phyloP scores from a whole-genome alignment of 1,140 invertebrate species.

The Microplitis mediator region DNA sequence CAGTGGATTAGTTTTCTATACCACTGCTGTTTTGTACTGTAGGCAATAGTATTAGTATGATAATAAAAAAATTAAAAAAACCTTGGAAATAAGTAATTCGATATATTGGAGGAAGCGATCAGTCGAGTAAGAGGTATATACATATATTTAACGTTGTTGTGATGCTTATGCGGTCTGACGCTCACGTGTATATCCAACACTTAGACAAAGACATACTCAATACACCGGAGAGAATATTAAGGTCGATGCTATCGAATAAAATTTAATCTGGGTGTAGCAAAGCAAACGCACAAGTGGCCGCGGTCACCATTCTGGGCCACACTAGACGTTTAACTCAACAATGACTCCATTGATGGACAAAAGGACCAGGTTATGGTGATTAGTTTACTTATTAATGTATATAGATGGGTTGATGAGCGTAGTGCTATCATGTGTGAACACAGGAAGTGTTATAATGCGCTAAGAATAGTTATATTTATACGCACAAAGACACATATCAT shows the following conservation, averaged over 20 bases:
- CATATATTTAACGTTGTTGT: conserved; percentile 18
- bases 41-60: too few species aligned
- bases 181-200: conserved; percentile 13
- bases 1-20: too few species aligned
- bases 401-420: not conserved
- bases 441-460: not conserved
- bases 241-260: conserved; percentile 30
- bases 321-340: conserved; percentile 19
- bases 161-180: conserved; percentile 17
- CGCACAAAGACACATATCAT: conserved; percentile 30
- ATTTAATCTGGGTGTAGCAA: conserved; percentile 20
- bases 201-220: not conserved
- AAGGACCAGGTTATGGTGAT: conserved; percentile 11
- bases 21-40: not conserved
- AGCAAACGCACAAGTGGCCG: conserved; percentile 21
- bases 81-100: conserved; percentile 10
- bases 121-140: conserved; percentile 9
- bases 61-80: conserved; percentile 1
- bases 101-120: conserved; percentile 8
- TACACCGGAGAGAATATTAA: conserved; percentile 13
- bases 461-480: conserved; percentile 31
- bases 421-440: not conserved
- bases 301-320: conserved; percentile 15
- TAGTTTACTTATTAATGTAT: not conserved
- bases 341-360: conserved; percentile 19